phyloP scores from a whole-genome alignment of 2,797 vertebrate species.

The Heterohyrax brucei region DNA sequence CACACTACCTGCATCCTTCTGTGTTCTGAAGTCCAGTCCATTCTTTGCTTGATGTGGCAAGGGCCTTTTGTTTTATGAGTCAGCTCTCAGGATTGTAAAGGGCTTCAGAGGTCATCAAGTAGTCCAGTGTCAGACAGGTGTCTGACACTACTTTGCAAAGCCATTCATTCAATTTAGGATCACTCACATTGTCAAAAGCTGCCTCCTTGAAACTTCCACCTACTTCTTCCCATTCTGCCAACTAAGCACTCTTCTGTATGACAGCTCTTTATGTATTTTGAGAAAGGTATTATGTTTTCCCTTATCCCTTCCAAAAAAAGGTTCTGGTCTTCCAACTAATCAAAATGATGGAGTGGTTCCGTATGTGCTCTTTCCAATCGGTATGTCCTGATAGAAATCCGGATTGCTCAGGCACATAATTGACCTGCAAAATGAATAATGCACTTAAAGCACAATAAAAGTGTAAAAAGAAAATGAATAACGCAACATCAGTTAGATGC shows the following conservation, averaged over 20 bases:
- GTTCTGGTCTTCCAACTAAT: constrained; percentile 45
- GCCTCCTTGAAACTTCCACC: constrained; percentile 28
- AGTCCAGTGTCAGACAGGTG: neutral
- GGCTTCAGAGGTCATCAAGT: neutral
- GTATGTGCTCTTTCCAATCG: neutral
- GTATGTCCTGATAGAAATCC: constrained; percentile 30
- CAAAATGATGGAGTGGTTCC: constrained; percentile 45
- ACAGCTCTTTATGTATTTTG: neutral
- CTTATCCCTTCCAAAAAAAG: neutral
- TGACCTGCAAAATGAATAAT: constrained; percentile 53
- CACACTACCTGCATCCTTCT: too few species aligned
- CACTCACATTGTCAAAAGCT: neutral
- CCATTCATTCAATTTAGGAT: neutral
- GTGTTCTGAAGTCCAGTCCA: too few species aligned
- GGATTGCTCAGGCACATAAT: neutral
- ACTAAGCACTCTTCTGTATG: neutral
- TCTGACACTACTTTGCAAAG: neutral
- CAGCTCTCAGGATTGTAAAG: neutral
- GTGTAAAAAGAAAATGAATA: neutral
- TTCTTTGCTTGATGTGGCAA: too few species aligned
- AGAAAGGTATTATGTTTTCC: constrained; percentile 19
- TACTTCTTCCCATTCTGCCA: constrained; percentile 34
- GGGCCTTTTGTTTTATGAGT: too few species aligned
- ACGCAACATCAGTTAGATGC: neutral
- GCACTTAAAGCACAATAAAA: neutral